Conservation (phyloP, 1,140 invertebrate genomes). For the Eriocheir sinensis region DNA sequence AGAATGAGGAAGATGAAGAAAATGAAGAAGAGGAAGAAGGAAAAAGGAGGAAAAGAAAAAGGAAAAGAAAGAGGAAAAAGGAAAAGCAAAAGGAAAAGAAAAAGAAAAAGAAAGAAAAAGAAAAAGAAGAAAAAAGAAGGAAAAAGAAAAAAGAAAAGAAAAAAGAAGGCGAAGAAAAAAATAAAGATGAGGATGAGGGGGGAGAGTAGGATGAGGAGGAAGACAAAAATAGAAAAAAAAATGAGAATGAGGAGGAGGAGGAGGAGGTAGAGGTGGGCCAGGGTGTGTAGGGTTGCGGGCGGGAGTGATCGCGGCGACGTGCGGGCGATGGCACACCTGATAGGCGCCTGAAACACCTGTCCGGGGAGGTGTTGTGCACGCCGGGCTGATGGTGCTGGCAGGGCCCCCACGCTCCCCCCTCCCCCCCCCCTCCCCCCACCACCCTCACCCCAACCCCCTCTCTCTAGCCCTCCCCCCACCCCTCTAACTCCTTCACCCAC, state of each 20-base stretch:
- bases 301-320: too few relatives aligned
- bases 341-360: too few relatives aligned
- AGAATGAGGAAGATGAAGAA: background rate
- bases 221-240: background rate
- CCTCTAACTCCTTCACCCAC: background rate
- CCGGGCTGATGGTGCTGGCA: background rate
- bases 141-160: background rate
- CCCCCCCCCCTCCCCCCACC: background rate
- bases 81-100: background rate
- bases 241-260: slow-evolving; percentile 32
- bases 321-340: too few relatives aligned
- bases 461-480: background rate
- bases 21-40: background rate
- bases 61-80: background rate
- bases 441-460: background rate
- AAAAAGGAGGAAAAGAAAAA: background rate
- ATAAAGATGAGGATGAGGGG: background rate
- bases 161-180: background rate
- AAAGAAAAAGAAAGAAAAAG: background rate
- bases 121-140: too few relatives aligned
- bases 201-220: background rate
- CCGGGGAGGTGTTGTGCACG: background rate
- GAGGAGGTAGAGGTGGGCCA: background rate
- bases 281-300: too few relatives aligned
- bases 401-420: background rate